Evolutionary conservation across 1,140 invertebrate species (phyloP).

Genomic region (Capitella teleta): DNA sequence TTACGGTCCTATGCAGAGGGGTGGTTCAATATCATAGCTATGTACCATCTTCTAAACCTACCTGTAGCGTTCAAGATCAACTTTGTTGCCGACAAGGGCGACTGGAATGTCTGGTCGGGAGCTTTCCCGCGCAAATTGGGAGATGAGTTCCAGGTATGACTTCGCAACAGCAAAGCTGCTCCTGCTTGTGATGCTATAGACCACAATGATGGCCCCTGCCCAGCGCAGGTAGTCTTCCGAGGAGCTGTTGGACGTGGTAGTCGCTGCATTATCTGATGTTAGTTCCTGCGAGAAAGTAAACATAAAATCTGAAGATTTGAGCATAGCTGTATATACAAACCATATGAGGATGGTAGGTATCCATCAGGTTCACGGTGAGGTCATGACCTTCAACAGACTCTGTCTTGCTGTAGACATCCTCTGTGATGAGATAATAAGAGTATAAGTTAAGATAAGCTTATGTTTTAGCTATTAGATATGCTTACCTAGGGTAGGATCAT

Average conservation of each 20-base stretch:
- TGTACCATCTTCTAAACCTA: constrained; percentile 11
- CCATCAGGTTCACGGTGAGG: constrained; percentile 41
- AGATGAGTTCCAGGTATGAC: constrained; percentile 33
- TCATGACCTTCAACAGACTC: constrained; percentile 38
- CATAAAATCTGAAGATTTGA: too few relatives aligned
- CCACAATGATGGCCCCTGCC: constrained; percentile 42
- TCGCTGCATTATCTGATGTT: too few relatives aligned
- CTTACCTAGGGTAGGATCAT: constrained; percentile 43
- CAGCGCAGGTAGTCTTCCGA: constrained; percentile 40
- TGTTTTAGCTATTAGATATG: not conserved
- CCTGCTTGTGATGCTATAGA: constrained; percentile 41
- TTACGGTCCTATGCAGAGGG: constrained; percentile 30
- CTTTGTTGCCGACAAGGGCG: constrained; percentile 43
- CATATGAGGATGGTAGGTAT: constrained; percentile 44
- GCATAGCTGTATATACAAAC: too few relatives aligned
- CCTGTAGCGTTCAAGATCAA: constrained; percentile 44
- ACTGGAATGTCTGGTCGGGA: constrained; percentile 34
- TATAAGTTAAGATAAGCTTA: not conserved
- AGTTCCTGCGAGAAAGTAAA: too few relatives aligned
- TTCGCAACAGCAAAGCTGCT: constrained; percentile 34
- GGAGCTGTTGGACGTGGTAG: not conserved
- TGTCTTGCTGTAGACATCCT: constrained; percentile 43
- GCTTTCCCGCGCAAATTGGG: constrained; percentile 27
- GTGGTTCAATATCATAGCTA: not conserved
- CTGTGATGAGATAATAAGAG: constrained; percentile 20